phyloP scores from a whole-genome alignment of 1,140 invertebrate genomes.

The Galleria mellonella region DNA sequence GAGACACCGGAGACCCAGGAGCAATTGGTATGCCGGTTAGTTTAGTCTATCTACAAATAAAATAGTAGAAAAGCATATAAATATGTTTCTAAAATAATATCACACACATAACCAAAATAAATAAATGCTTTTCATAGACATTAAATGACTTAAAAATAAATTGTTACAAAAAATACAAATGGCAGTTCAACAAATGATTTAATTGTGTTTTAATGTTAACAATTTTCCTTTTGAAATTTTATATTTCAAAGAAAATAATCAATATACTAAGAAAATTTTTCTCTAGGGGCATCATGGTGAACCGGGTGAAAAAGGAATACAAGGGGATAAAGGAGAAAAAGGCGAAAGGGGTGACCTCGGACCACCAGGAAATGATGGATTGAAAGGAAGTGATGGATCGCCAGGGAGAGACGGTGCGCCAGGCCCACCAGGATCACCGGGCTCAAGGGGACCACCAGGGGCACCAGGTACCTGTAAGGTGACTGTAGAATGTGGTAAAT shows the following conservation, averaged over 20 bases:
- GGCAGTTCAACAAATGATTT: no score
- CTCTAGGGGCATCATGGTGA: slow-evolving; percentile 22
- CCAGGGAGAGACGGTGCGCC: slow-evolving; percentile 10
- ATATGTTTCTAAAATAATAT: no score
- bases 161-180: no score
- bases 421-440: slow-evolving; percentile 10
- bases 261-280: no score
- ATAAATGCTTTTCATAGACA: no score
- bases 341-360: slow-evolving; percentile 27
- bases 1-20: slow-evolving; percentile 21
- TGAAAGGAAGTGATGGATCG: slow-evolving; percentile 12
- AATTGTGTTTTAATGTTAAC: no score
- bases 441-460: slow-evolving; percentile 13
- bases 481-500: neutral
- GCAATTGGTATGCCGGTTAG: slow-evolving; percentile 25
- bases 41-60: neutral
- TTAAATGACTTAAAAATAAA: no score
- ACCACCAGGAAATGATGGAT: slow-evolving; percentile 9
- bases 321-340: slow-evolving; percentile 24
- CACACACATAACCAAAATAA: no score
- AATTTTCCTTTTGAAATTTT: no score
- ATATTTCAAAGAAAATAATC: no score
- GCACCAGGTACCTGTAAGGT: slow-evolving; percentile 16
- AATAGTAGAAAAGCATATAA: neutral
- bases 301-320: slow-evolving; percentile 23